Evolutionary conservation across 2,888 invertebrate species (phyloP).

Genomic region (Lasioglossum morio): DNA sequence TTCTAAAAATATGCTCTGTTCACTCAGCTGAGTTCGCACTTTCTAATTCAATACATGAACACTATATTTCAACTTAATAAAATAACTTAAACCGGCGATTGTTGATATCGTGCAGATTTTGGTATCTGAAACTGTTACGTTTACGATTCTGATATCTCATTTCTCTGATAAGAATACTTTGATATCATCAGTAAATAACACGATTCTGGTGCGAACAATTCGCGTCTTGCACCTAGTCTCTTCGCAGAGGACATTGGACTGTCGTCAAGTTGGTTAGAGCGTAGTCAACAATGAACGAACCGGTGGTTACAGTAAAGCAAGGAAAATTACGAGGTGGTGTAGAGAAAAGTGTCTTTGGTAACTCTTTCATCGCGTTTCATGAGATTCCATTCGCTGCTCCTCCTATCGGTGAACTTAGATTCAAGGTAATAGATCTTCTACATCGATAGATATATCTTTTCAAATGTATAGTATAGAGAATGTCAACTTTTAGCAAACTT

Average conservation of each 20-base stretch:
- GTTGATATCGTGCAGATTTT: not conserved
- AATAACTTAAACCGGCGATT: not conserved
- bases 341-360: slow-evolving; percentile 70
- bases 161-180: not conserved
- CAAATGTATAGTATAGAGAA: not conserved
- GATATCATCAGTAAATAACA: not conserved
- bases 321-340: slow-evolving; percentile 79
- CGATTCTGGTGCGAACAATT: slow-evolving; percentile 8
- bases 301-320: slow-evolving; percentile 75
- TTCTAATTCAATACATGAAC: not conserved
- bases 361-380: slow-evolving; percentile 77
- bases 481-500: not conserved
- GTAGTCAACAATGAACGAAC: slow-evolving; percentile 62
- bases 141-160: not conserved
- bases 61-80: not conserved
- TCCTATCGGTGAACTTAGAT: slow-evolving; percentile 82
- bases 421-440: slow-evolving; percentile 77
- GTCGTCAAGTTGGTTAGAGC: not conserved
- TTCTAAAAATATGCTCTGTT: not conserved
- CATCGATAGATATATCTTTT: not conserved
- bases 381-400: slow-evolving; percentile 83
- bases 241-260: not conserved
- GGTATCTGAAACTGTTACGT: not conserved
- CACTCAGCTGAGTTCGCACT: not conserved
- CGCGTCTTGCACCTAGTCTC: not conserved